Evolutionary conservation across 2,113 vertebrate species (phyloP), one percentile per base, ranked within the genome.

Genomic region (Pelmatolapia mariae): DNA sequence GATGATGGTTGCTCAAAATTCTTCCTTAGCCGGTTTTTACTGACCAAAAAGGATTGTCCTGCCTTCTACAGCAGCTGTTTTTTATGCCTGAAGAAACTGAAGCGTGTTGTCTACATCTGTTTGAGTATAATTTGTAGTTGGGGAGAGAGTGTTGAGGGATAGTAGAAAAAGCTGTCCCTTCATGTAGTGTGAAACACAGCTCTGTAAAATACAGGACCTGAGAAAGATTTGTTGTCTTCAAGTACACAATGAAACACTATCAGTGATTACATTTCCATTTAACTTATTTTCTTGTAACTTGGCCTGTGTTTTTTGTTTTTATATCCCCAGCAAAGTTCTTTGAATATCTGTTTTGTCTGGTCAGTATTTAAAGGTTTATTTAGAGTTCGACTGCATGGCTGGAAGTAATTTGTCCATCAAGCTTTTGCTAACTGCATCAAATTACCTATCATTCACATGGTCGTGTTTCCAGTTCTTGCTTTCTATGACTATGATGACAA

Each of bases 401-500:
- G 10, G 40, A 88, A 78, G 33, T 10, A 15, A 89, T 89, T 31
- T 80, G 57, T 78, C 71, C 76, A 86, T 93, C 24, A 90, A 84
- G 80, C 82, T 16, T 87, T 85, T 57, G 24, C 79, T 87, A 90
- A 89, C 82, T n/a, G 31, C 79, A 85, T 40, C 56, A 85, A 91
- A 93, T 89, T 83, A 86, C 83, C 84, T 86, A 78, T 66, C 81
- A 92, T 90, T 90, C 88, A 82, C 87, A 89, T 56, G 82, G 89
- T 84, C 81, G 24, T 57, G 83, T 88, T 91, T 91, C 86, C 91
- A 87, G 56, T 89, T 91, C 87, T 91, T 57, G 78, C 84, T 94
- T 95, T 94, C 86, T 91, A 93, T 88, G 80, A 73, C 87, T 84
- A n/a, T 85, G 91, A 89, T 88, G 89, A 94, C 90, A 94, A 57